A percentile compares a stretch with the other conserved stretches of the same genome.
Conservation (phyloP, 1,140 invertebrate genomes). For the Procambarus clarkii region DNA sequence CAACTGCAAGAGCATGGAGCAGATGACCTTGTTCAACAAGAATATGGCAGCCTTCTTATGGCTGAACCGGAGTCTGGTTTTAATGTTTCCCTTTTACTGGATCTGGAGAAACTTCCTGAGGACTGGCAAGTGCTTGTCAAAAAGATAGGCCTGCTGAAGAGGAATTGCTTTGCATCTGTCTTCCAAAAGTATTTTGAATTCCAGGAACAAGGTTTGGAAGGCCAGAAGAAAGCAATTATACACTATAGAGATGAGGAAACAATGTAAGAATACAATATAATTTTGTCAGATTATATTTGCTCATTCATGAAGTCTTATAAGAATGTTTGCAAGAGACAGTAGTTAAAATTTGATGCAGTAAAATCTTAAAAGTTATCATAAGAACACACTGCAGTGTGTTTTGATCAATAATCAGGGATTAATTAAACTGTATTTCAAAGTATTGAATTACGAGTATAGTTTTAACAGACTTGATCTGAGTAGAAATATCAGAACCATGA, state of each 20-base stretch:
- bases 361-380: too few species aligned
- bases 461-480: too few species aligned
- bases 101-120: constrained; percentile 93
- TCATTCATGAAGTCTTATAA: background rate
- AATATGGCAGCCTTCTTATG: constrained; percentile 89
- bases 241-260: constrained; percentile 99
- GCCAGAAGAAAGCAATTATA: constrained; percentile 96
- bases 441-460: too few species aligned
- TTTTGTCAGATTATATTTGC: background rate
- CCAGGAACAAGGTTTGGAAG: constrained; percentile 93
- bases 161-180: constrained; percentile 99
- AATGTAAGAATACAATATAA: constrained; percentile 83
- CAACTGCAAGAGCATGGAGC: constrained; percentile 98
- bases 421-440: too few species aligned
- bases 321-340: too few species aligned
- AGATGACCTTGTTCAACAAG: constrained; percentile 94
- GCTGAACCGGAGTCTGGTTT: constrained; percentile 81
- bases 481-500: too few species aligned
- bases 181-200: constrained; percentile 99
- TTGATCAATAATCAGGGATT: too few species aligned
- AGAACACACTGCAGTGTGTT: too few species aligned
- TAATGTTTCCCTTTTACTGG: constrained; percentile 95
- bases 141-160: constrained; percentile 95
- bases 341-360: too few species aligned
- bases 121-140: constrained; percentile 92